Evolutionary conservation across 2,113 vertebrate species (phyloP).

Genomic region (Leptobrachium leishanense): DNA sequence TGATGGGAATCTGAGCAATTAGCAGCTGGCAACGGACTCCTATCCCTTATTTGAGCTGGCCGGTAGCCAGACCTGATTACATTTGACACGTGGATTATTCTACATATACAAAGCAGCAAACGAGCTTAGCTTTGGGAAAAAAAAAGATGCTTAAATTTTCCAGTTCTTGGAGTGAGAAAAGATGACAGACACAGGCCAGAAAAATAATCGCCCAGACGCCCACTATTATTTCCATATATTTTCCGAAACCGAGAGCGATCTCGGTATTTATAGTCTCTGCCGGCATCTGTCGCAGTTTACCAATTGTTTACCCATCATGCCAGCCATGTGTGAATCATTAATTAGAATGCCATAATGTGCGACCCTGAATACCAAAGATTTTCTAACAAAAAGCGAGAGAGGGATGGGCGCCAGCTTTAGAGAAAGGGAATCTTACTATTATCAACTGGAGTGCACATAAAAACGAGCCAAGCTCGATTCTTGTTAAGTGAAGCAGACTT

Average conservation of each 20-base stretch:
- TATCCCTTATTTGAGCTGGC: constrained; percentile 31
- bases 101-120: constrained; percentile 31
- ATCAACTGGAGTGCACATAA: constrained; percentile 14
- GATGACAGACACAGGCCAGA: constrained; percentile 7
- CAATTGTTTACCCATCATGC: constrained; percentile 37
- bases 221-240: not conserved
- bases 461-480: constrained; percentile 48
- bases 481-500: constrained; percentile 18
- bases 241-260: constrained; percentile 21
- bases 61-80: constrained; percentile 17
- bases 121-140: not conserved
- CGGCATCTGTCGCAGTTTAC: constrained; percentile 31
- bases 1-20: constrained; percentile 1
- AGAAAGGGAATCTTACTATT: constrained; percentile 50
- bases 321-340: constrained; percentile 48
- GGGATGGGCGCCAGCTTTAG: constrained; percentile 51
- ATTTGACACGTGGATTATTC: constrained; percentile 21
- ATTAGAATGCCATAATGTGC: constrained; percentile 17
- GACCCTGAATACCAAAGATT: constrained; percentile 50
- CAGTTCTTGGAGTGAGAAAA: constrained; percentile 30
- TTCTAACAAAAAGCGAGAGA: constrained; percentile 45
- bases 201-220: no score
- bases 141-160: not conserved
- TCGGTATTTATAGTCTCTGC: not conserved
- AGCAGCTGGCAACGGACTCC: constrained; percentile 1